Evolutionary conservation across 1,140 invertebrate species (phyloP).

Genomic region (Theocolax elegans): DNA sequence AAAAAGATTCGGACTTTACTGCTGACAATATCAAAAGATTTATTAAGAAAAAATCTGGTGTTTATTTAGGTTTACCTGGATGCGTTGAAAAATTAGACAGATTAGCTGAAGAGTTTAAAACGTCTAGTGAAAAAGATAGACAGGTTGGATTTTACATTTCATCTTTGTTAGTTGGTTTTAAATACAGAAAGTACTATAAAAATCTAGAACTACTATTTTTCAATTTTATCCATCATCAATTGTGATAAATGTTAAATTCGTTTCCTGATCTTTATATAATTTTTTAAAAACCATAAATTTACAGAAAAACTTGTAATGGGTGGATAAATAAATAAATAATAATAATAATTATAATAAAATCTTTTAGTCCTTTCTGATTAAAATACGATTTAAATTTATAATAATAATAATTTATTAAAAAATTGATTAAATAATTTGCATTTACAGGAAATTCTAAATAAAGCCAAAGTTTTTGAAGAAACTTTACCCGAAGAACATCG

Average conservation of each 20-base stretch:
- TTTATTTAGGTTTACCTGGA: slow-evolving; percentile 89
- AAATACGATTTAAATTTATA: too few species aligned
- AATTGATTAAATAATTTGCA: too few species aligned
- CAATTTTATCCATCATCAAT: too few species aligned
- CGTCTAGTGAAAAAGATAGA: slow-evolving; percentile 69
- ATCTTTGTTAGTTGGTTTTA: slow-evolving; percentile 5
- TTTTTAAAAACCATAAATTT: too few species aligned
- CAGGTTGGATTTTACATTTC: slow-evolving; percentile 55
- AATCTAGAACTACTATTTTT: too few species aligned
- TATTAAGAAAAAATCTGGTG: slow-evolving; percentile 76
- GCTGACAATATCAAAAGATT: slow-evolving; percentile 86
- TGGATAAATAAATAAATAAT: too few species aligned
- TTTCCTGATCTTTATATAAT: too few species aligned
- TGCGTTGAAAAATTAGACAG: slow-evolving; percentile 88
- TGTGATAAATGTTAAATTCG: neutral
- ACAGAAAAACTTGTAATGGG: too few species aligned
- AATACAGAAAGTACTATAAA: too few species aligned
- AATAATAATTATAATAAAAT: too few species aligned
- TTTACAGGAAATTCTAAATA: slow-evolving; percentile 67
- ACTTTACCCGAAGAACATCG: slow-evolving; percentile 65
- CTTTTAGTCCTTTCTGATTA: too few species aligned
- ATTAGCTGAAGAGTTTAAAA: slow-evolving; percentile 79
- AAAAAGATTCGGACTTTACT: slow-evolving; percentile 75
- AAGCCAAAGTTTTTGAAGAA: slow-evolving; percentile 69
- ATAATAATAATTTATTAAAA: too few species aligned